These are phyloP conservation scores for Tyria jacobaeae DNA, from an alignment of 2,888 invertebrate genomes.

Conservation along the genomic window DNA sequence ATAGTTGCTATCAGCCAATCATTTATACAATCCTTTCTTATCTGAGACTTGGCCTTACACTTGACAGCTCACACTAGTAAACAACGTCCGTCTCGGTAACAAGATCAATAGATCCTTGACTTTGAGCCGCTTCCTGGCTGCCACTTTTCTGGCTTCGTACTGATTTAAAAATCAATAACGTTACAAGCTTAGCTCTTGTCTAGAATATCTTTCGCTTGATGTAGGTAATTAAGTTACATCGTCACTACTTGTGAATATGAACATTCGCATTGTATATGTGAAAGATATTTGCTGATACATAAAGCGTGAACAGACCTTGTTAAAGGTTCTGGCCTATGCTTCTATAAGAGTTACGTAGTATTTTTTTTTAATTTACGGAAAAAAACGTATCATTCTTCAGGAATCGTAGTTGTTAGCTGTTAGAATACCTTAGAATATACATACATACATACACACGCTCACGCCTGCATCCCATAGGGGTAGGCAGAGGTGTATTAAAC, in stretches of 20 bases:
- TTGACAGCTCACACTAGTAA: conserved; percentile 60
- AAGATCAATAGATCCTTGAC: conserved; percentile 79
- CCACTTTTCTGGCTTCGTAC: conserved; percentile 67
- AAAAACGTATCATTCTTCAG: too few relatives aligned
- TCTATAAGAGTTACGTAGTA: too few relatives aligned
- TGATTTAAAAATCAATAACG: conserved; percentile 67
- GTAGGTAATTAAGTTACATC: conserved; percentile 29
- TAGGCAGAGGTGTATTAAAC: too few relatives aligned
- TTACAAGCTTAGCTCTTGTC: conserved; percentile 39
- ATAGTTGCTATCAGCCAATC: conserved; percentile 1
- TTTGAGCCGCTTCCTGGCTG: conserved; percentile 61
- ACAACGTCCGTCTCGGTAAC: conserved; percentile 64
- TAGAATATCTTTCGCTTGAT: conserved; percentile 24
- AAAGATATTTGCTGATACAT: conserved; percentile 21
- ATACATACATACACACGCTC: too few relatives aligned
- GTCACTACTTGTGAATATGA: conserved; percentile 29
- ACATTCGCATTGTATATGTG: conserved; percentile 22
- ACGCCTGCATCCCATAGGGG: too few relatives aligned
- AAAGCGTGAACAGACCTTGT: too few relatives aligned
- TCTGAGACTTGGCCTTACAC: conserved; percentile 66
- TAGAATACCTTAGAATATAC: too few relatives aligned
- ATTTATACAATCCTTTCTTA: conserved; percentile 10
- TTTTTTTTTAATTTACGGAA: too few relatives aligned
- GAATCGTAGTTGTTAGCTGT: too few relatives aligned
- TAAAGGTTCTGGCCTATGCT: too few relatives aligned